These are phyloP conservation scores for Xanthorhoe spadicearia DNA, from an alignment of 2,888 invertebrate species.

Conservation along the genomic window DNA sequence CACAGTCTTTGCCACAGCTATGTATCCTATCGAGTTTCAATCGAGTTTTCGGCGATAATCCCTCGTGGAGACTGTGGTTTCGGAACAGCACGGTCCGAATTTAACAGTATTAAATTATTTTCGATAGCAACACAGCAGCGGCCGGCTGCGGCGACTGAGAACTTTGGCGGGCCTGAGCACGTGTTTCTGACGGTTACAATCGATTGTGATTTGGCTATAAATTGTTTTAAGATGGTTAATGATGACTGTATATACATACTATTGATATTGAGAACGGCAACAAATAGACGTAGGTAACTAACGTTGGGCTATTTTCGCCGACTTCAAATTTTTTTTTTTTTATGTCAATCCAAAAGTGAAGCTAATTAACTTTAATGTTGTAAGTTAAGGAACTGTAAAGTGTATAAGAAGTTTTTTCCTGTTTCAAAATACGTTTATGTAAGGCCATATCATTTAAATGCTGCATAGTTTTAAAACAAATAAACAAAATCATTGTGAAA, in stretches of 20 bases:
- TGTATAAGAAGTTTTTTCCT: no score
- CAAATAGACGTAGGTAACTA: no score
- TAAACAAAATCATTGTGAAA: no score
- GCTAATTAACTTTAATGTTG: no score
- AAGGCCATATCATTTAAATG: no score
- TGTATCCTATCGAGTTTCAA: slow-evolving; percentile 9
- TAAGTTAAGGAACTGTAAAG: no score
- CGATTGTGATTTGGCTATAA: neutral
- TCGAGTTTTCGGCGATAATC: slow-evolving; percentile 37
- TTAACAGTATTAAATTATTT: slow-evolving; percentile 68
- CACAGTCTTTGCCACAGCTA: neutral
- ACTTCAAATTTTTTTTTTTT: no score
- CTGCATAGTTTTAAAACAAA: no score
- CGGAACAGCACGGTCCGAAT: slow-evolving; percentile 57
- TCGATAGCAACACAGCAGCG: slow-evolving; percentile 58
- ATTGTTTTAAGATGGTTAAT: neutral
- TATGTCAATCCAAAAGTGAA: no score
- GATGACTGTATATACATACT: neutral
- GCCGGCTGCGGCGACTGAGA: slow-evolving; percentile 43
- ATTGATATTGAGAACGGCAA: neutral
- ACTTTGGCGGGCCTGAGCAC: slow-evolving; percentile 22
- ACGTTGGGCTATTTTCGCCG: no score
- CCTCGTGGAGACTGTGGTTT: slow-evolving; percentile 56
- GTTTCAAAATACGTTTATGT: no score
- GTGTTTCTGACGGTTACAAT: slow-evolving; percentile 11